Base-by-base conservation (phyloP, 2,888 invertebrate genomes). In the Lepidonotus clava region DNA sequence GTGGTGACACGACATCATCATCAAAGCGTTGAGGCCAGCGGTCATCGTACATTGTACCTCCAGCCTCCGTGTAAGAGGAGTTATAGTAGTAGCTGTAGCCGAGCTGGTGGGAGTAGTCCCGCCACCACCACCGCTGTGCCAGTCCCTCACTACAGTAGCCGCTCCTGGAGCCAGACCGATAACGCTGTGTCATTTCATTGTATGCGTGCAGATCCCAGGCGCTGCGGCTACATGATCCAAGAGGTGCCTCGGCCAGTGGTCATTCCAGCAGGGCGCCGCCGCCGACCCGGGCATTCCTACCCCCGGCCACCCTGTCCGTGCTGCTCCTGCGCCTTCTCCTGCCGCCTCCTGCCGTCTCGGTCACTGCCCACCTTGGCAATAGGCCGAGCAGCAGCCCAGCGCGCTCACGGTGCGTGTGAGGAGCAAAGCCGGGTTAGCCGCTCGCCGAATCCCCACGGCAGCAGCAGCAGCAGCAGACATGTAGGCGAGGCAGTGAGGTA, bases 1-100 rank as follows among this genome's bases (percentile, higher is more conserved):
- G 61, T 28, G 61, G 28, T 24, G 24, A 61, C n/a, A 28, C 11
- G 28, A 61, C 24, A 28, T 61, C 61, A 28, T 28, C n/a, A 32
- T 28, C 2, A 24, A n/a, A 53, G 53, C 2, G 28, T 18, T 24
- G 61, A 28, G 24, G 61, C 61, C 61, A 61, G 61, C 24, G 61
- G n/a, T n/a, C n/a, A 61, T 61, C 61, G 61, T 61, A 61, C 61
- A 61, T 61, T 61, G 61, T 61, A 61, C 61, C 61, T 61, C 61
- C 61, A 28, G 61, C 28, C 61, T 61, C 28, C 28, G 61, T 24
- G 11, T 18, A 11, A 11, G 11, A 18, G 28, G 28, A n/a, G 24
- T 61, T 11, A 46, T 11, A 24, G 61, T 61, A 61, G n/a, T n/a
- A n/a, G n/a, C n/a, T n/a, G n/a, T n/a, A n/a, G n/a, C n/a, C n/a